These are phyloP conservation scores for Scotopteryx bipunctaria DNA, from an alignment of 2,888 invertebrate species.

Conservation along the genomic window DNA sequence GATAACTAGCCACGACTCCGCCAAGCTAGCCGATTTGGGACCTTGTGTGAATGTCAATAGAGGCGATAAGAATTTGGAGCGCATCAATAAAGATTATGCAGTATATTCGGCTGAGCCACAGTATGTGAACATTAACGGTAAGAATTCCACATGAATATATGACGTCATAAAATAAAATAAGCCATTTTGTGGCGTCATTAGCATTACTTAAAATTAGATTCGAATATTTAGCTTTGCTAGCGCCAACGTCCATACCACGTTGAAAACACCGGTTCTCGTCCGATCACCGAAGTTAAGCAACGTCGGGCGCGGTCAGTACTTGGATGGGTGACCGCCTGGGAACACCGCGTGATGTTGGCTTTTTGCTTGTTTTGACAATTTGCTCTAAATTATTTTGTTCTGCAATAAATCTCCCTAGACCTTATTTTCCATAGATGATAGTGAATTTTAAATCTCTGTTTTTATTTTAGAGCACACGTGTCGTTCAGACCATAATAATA, in stretches of 20 bases:
- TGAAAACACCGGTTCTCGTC: constrained; percentile 73
- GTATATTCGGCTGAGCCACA: constrained; percentile 69
- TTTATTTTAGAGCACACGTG: too few species aligned
- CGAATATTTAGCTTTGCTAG: constrained; percentile 11
- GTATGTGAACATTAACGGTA: constrained; percentile 75
- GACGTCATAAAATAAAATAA: too few species aligned
- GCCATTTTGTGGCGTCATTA: too few species aligned
- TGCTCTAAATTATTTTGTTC: too few species aligned
- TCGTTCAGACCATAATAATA: too few species aligned
- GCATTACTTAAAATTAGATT: neutral
- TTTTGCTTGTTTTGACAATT: constrained; percentile 46
- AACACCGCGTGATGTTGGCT: constrained; percentile 69
- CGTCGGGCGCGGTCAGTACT: constrained; percentile 73
- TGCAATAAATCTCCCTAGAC: too few species aligned
- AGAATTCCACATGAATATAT: neutral
- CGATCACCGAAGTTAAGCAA: constrained; percentile 76
- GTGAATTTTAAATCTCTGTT: too few species aligned
- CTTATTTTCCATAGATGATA: too few species aligned
- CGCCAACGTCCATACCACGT: constrained; percentile 49
- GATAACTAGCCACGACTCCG: constrained; percentile 68
- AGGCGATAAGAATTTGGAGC: constrained; percentile 29
- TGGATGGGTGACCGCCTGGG: constrained; percentile 75
- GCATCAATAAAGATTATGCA: constrained; percentile 49
- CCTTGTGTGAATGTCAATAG: constrained; percentile 55
- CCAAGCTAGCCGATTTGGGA: constrained; percentile 73